Evolutionary conservation across 2,797 vertebrate species (phyloP).

Genomic region (Eupleurogrammus muticus): DNA sequence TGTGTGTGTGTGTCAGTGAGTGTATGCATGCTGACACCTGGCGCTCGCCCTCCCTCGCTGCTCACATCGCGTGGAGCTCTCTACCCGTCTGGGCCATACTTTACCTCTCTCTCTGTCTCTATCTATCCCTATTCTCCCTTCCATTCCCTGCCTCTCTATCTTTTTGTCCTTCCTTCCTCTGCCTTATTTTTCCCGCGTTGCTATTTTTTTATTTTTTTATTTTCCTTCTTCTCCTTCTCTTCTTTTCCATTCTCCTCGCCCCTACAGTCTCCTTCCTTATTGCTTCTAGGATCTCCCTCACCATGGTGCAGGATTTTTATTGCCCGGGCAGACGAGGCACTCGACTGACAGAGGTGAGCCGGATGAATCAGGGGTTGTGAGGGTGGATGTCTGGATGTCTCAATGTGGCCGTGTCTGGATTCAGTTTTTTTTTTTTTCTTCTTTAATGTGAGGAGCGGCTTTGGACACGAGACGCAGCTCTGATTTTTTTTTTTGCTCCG

Average conservation of each 20-base stretch:
- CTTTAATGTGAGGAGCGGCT: conserved; percentile 45
- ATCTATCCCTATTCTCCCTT: conserved; percentile 40
- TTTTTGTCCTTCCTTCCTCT: conserved; percentile 47
- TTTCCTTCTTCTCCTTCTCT: conserved; percentile 21
- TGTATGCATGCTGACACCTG: conserved; percentile 81
- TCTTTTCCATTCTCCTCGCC: conserved; percentile 27
- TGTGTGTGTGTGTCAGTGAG: conserved; percentile 49
- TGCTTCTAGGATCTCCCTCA: conserved; percentile 60
- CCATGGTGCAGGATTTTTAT: conserved; percentile 80
- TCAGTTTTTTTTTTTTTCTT: too few species aligned
- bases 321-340: conserved; percentile 56
- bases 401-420: too few species aligned
- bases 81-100: conserved; percentile 70
- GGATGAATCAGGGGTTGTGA: conserved; percentile 20
- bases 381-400: conserved; percentile 3
- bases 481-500: conserved; percentile 51
- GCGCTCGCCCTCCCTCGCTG: conserved; percentile 73
- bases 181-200: conserved; percentile 4
- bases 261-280: conserved; percentile 52
- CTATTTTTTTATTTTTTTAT: not conserved
- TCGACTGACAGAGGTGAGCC: conserved; percentile 79
- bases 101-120: conserved; percentile 37
- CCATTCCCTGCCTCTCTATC: conserved; percentile 50
- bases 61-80: conserved; percentile 78
- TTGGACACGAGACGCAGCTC: conserved; percentile 3